phyloP scores from a whole-genome alignment of 2,888 invertebrate genomes.

The Melikaiella ostensackeni region DNA sequence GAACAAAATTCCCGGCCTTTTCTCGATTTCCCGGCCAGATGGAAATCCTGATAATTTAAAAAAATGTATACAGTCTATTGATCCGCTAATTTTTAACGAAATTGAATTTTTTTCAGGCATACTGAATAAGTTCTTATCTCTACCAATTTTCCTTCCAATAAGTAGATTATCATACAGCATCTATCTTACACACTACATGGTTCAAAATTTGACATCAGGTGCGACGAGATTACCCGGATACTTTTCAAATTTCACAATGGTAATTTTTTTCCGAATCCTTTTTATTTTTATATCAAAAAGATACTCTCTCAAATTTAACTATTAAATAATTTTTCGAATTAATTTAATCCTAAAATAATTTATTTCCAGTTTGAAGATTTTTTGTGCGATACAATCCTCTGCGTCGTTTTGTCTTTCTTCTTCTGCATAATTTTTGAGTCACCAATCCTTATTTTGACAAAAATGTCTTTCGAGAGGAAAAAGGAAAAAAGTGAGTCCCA shows the following conservation, averaged over 20 bases:
- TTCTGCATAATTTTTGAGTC: slow-evolving; percentile 48
- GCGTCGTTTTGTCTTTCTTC: slow-evolving; percentile 23
- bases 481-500: neutral
- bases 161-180: slow-evolving; percentile 57
- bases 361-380: slow-evolving; percentile 42
- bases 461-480: neutral
- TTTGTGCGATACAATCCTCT: slow-evolving; percentile 39
- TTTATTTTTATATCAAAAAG: neutral
- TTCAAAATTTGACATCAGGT: slow-evolving; percentile 47
- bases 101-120: slow-evolving; percentile 46
- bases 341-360: neutral
- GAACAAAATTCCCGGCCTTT: no score
- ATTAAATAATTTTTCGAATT: neutral
- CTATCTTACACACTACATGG: slow-evolving; percentile 54
- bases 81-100: neutral
- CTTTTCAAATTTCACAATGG: slow-evolving; percentile 47
- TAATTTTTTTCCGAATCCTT: slow-evolving; percentile 21
- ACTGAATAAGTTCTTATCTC: slow-evolving; percentile 52
- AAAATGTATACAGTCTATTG: no score
- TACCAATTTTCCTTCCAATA: slow-evolving; percentile 54
- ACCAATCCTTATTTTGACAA: slow-evolving; percentile 14
- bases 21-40: no score
- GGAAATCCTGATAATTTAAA: no score
- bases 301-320: neutral
- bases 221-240: slow-evolving; percentile 41